phyloP scores from a whole-genome alignment of 1,140 invertebrate genomes.

The Thaumatotibia leucotreta region DNA sequence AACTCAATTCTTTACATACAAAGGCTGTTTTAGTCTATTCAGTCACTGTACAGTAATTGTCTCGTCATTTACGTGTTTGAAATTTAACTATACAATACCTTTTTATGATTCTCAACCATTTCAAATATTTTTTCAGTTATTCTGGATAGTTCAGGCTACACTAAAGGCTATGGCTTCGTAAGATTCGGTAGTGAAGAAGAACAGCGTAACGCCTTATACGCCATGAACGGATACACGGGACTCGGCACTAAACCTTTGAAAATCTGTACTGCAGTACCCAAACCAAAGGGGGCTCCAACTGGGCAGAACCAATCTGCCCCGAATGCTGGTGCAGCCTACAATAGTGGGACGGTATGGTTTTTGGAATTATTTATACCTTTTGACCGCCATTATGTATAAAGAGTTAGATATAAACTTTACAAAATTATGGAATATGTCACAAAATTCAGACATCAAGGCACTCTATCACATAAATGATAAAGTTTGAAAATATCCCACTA shows the following conservation, averaged over 20 bases:
- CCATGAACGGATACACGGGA: constrained; percentile 92
- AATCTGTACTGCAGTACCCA: constrained; percentile 93
- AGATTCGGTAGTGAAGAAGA: constrained; percentile 96
- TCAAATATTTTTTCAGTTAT: constrained; percentile 88
- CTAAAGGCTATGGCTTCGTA: constrained; percentile 98
- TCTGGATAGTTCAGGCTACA: constrained; percentile 90
- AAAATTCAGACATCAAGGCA: too few species aligned
- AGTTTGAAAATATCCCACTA: too few species aligned
- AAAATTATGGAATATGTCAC: too few species aligned
- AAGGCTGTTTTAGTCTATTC: too few species aligned
- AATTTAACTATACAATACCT: too few species aligned
- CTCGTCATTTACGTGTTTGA: too few species aligned
- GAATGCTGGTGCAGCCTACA: constrained; percentile 47
- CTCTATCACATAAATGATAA: too few species aligned
- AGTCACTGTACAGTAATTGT: too few species aligned
- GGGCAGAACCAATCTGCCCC: constrained; percentile 53
- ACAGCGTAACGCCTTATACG: constrained; percentile 92
- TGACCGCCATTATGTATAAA: too few species aligned
- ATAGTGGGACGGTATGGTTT: constrained; percentile 51
- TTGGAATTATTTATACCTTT: neutral
- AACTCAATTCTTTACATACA: too few species aligned
- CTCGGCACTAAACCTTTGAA: constrained; percentile 91
- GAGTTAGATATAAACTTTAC: too few species aligned
- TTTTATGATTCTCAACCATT: too few species aligned
- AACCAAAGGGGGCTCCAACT: constrained; percentile 79